phyloP scores from a whole-genome alignment of 2,888 invertebrate genomes.

The Spodoptera exigua region DNA sequence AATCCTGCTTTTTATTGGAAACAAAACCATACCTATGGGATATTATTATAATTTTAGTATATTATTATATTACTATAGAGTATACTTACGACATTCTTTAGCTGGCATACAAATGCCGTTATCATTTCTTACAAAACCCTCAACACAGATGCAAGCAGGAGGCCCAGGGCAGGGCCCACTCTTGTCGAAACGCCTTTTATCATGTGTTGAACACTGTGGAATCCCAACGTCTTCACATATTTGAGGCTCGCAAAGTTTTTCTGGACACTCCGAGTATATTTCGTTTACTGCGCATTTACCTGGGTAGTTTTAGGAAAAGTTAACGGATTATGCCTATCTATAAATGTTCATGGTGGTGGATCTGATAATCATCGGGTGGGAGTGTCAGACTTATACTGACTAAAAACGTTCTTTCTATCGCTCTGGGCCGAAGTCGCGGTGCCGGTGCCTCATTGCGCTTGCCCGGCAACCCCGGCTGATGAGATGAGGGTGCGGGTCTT shows the following conservation, averaged over 20 bases:
- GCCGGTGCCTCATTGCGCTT: too few relatives aligned
- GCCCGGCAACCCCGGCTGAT: too few relatives aligned
- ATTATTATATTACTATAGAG: too few relatives aligned
- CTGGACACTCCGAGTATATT: constrained; percentile 36
- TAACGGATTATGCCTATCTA: neutral
- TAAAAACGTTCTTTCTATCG: too few relatives aligned
- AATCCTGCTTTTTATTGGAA: too few relatives aligned
- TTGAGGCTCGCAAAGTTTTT: constrained; percentile 39
- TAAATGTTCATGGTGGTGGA: too few relatives aligned
- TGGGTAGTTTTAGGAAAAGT: neutral
- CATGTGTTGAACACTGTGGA: constrained; percentile 12
- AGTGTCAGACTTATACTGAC: too few relatives aligned
- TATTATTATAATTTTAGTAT: too few relatives aligned
- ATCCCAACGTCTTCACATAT: constrained; percentile 31
- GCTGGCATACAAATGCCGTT: constrained; percentile 30
- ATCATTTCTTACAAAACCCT: constrained; percentile 35
- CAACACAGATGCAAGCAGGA: constrained; percentile 38
- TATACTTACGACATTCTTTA: constrained; percentile 36
- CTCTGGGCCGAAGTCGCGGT: too few relatives aligned
- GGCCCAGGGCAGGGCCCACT: constrained; percentile 1
- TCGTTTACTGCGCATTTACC: constrained; percentile 39
- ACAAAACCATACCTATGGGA: too few relatives aligned
- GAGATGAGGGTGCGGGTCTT: too few relatives aligned
- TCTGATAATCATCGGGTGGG: too few relatives aligned
- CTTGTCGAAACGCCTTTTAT: constrained; percentile 4